Conservation (phyloP, 2,797 vertebrate genomes). For the Clarias fuscus region DNA sequence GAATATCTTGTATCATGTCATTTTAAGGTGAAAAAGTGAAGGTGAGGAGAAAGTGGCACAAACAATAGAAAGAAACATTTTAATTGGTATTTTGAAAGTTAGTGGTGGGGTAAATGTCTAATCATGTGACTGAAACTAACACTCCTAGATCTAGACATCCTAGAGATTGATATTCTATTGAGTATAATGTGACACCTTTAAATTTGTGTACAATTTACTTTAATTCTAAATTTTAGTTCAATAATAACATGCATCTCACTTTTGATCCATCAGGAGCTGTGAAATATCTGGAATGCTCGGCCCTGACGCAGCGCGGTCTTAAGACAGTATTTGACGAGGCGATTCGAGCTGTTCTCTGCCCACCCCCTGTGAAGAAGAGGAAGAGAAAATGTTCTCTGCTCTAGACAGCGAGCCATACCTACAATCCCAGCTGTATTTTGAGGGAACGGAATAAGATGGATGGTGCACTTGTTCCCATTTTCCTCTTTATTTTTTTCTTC, state of each 20-base stretch:
- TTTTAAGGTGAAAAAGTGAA: background rate
- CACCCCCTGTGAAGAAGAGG: constrained; percentile 91
- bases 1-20: background rate
- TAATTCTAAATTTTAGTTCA: background rate
- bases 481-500: constrained; percentile 67
- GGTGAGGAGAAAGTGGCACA: too few relatives aligned
- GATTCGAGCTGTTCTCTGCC: constrained; percentile 96
- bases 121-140: background rate
- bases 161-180: too few relatives aligned
- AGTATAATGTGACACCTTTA: background rate
- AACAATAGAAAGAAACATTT: background rate
- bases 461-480: constrained; percentile 68
- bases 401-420: constrained; percentile 68
- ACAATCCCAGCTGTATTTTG: constrained; percentile 63
- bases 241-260: background rate
- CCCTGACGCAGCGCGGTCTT: constrained; percentile 95
- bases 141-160: background rate
- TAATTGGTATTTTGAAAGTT: background rate
- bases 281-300: constrained; percentile 97
- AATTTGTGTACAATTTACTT: background rate
- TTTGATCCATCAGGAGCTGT: constrained; percentile 80
- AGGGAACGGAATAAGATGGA: constrained; percentile 55
- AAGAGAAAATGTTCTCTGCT: constrained; percentile 87
- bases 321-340: constrained; percentile 99
- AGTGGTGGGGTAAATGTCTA: background rate